Evolutionary conservation across 1,140 invertebrate genomes (phyloP).

Genomic region (Diuraphis noxia): DNA sequence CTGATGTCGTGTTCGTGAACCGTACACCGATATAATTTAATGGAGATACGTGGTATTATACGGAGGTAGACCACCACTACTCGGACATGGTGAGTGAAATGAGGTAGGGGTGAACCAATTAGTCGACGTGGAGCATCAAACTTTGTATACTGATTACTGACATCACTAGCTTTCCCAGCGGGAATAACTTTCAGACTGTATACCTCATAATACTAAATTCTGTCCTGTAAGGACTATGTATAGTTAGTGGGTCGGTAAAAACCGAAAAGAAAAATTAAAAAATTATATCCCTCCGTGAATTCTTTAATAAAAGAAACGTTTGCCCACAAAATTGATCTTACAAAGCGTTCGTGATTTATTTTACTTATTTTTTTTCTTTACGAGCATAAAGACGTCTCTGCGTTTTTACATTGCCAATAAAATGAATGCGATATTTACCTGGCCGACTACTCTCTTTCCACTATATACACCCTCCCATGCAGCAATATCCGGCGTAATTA

Average conservation of each 20-base stretch:
- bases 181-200: neutral
- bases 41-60: no score
- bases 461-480: neutral
- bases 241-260: neutral
- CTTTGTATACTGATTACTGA: neutral
- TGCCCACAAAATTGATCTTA: neutral
- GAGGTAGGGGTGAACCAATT: neutral
- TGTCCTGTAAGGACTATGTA: neutral
- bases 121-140: neutral
- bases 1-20: neutral
- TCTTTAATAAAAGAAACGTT: neutral
- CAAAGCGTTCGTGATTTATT: neutral
- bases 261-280: neutral
- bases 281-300: neutral
- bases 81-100: neutral
- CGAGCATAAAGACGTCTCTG: neutral
- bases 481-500: neutral
- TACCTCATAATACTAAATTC: neutral
- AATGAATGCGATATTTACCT: conserved; percentile 1
- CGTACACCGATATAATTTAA: no score
- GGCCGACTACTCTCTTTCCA: neutral
- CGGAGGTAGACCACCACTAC: neutral
- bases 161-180: neutral
- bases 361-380: neutral
- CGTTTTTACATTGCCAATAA: conserved; percentile 3